Evolutionary conservation across 1,140 invertebrate genomes (phyloP), one percentile per base, ranked within the genome.

Genomic region (Thaumetopoea pityocampa): DNA sequence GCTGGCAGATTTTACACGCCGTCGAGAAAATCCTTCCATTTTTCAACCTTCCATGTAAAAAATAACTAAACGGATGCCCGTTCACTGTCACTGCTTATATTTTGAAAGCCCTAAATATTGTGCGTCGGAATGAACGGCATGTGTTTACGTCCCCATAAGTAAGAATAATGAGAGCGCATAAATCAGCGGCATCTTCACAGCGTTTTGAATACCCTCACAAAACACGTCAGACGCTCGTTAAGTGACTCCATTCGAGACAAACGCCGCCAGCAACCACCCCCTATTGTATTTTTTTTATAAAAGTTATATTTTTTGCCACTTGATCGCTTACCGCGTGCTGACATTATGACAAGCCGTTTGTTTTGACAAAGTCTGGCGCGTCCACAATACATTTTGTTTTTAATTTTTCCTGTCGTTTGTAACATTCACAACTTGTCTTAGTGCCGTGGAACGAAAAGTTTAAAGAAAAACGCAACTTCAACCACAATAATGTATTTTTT

Each of bases 121-220:
- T 19, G 30, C 17, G 33, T 26, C 26, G 38, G 48, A 52, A 41
- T 61, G 62, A 60, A 40, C 53, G 59, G 62, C 66, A 63, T 66
- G 58, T 69, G 66, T 65, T 61, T 58, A 55, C 56, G 51, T 61
- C 57, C 32, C 32, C 20, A 34, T 65, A 61, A 65, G 62, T 55
- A 58, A 61, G 62, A 65, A 55, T 65, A 61, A 65, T 65, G 58
- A 47, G 29, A 23, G 23, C 29, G 51, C 57, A 61, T 61, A 65
- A 65, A 61, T 65, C 61, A 58, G 61, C 55, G 51, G 40, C 54
- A 47, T 61, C 53, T 65, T 58, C 51, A 51, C 50, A 43, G 54
- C 53, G 48, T 61, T 60, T 53, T 52, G 57, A 65, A 65, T 60
- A 52, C n/a, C n/a, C 54, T 54, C 49, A 56, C 48, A 53, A 60